Evolutionary conservation across 1,140 invertebrate species (phyloP).

Genomic region (Conus betulinus): DNA sequence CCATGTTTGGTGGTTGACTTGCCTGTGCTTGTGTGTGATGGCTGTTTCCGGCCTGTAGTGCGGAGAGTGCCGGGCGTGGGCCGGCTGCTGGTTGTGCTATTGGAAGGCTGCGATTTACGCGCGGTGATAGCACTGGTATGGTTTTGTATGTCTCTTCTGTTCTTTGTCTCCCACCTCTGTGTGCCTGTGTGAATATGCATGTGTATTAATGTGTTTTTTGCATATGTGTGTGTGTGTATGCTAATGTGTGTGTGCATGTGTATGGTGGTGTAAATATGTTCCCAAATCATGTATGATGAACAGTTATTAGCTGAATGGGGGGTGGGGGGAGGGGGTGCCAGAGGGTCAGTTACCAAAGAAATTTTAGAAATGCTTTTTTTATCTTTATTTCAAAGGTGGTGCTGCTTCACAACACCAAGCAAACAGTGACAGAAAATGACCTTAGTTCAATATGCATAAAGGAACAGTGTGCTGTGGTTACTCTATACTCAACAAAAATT

Average conservation of each 20-base stretch:
- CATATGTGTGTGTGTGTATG: neutral
- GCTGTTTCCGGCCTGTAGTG: constrained; percentile 42
- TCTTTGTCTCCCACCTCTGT: neutral
- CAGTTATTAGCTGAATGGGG: no score
- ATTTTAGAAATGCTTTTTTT: no score
- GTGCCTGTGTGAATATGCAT: neutral
- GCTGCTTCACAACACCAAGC: no score
- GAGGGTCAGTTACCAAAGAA: no score
- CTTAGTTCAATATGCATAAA: no score
- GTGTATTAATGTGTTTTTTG: neutral
- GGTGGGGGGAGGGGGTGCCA: no score
- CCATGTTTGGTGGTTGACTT: neutral
- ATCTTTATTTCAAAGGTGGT: no score
- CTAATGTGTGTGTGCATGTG: neutral
- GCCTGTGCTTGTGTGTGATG: neutral
- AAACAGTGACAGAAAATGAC: no score
- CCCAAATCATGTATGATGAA: no score
- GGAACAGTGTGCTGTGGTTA: no score
- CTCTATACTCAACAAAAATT: no score
- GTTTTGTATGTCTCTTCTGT: neutral
- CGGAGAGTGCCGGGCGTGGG: constrained; percentile 76
- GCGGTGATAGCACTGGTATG: constrained; percentile 75
- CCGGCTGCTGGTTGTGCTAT: constrained; percentile 82
- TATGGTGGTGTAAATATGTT: no score
- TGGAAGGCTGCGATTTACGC: constrained; percentile 80